These are phyloP conservation scores for Anabas testudineus DNA, from an alignment of 2,797 vertebrate genomes.

Conservation along the genomic window DNA sequence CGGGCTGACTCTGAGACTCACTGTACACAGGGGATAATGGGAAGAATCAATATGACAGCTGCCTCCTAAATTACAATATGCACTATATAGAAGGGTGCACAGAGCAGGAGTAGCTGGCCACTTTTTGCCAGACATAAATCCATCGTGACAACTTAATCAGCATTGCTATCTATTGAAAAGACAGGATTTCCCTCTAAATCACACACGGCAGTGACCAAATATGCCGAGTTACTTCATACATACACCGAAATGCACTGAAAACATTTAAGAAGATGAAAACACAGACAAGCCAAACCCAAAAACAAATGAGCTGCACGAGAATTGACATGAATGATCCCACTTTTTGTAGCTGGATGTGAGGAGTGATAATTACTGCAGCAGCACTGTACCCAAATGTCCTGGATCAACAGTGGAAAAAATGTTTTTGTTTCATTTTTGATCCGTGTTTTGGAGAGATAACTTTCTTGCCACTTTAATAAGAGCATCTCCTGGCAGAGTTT, in stretches of 20 bases:
- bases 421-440: constrained; percentile 64
- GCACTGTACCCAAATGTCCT: constrained; percentile 51
- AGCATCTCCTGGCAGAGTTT: constrained; percentile 72
- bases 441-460: constrained; percentile 79
- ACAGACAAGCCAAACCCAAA: constrained; percentile 36
- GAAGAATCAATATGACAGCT: constrained; percentile 75
- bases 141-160: constrained; percentile 66
- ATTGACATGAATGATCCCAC: constrained; percentile 16
- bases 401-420: constrained; percentile 47
- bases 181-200: constrained; percentile 47
- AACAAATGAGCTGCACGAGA: constrained; percentile 46
- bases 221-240: constrained; percentile 44
- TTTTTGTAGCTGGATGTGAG: constrained; percentile 31
- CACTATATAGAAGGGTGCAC: constrained; percentile 25
- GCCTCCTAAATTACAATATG: constrained; percentile 65
- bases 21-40: constrained; percentile 42
- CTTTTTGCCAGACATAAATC: constrained; percentile 47
- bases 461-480: constrained; percentile 65
- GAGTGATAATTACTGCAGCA: constrained; percentile 60
- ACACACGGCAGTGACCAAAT: constrained; percentile 38
- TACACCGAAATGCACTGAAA: constrained; percentile 39
- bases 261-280: constrained; percentile 54
- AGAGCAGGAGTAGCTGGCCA: constrained; percentile 43
- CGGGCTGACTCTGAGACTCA: constrained; percentile 23
- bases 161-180: constrained; percentile 51